Evolutionary conservation across 2,113 vertebrate genomes (phyloP).

Genomic region (Neodontobutis hainanensis): DNA sequence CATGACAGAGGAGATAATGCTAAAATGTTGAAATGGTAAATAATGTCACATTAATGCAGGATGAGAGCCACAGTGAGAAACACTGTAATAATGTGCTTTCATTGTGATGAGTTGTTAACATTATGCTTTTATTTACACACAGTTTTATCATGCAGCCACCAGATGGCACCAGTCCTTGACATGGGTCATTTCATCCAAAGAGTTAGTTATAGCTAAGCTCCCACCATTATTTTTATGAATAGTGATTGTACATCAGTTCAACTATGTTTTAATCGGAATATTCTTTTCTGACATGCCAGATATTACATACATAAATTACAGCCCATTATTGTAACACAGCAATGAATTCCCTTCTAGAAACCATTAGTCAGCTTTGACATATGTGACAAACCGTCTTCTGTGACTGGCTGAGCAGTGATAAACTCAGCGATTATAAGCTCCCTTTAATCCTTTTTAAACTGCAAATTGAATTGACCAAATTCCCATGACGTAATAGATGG

Average conservation of each 20-base stretch:
- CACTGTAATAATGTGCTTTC: background rate
- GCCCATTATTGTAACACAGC: slow-evolving; percentile 16
- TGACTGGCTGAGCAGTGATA: slow-evolving; percentile 23
- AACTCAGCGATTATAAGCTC: slow-evolving; percentile 33
- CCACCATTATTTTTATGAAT: background rate
- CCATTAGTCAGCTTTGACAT: slow-evolving; percentile 45
- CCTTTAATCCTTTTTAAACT: slow-evolving; percentile 39
- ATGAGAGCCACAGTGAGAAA: background rate
- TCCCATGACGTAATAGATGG: slow-evolving; percentile 41
- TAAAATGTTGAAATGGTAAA: too few relatives aligned
- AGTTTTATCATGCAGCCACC: background rate
- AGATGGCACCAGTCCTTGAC: slow-evolving; percentile 7
- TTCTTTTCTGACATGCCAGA: slow-evolving; percentile 37
- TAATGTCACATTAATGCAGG: too few relatives aligned
- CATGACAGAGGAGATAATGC: too few relatives aligned
- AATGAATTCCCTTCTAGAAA: slow-evolving; percentile 27
- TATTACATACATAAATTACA: slow-evolving; percentile 28
- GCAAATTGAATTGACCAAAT: slow-evolving; percentile 53
- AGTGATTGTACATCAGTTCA: slow-evolving; percentile 16
- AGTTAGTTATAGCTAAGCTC: background rate
- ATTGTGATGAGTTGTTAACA: too few relatives aligned
- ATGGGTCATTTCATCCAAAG: background rate
- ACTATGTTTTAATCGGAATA: slow-evolving; percentile 30
- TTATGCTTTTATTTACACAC: background rate
- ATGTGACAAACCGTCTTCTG: slow-evolving; percentile 32